Evolutionary conservation across 2,888 invertebrate species (phyloP).

Genomic region (Hetaerina titia): DNA sequence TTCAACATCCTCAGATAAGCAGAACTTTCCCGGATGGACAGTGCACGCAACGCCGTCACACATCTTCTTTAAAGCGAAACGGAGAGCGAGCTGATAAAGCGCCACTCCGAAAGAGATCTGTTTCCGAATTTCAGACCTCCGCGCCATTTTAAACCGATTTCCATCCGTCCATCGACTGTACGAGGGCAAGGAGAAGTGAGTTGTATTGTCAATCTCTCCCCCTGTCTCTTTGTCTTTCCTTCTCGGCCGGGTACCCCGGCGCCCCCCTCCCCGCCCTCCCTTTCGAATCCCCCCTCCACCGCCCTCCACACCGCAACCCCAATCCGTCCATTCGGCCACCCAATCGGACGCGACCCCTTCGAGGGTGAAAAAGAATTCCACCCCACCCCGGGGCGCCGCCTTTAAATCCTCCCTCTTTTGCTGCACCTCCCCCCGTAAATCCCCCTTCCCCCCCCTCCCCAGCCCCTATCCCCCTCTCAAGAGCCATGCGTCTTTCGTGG

Average conservation of each 20-base stretch:
- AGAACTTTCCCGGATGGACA: too few relatives aligned
- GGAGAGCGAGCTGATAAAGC: too few relatives aligned
- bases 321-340: not conserved
- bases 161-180: not conserved
- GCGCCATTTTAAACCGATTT: not conserved
- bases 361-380: not conserved
- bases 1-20: too few relatives aligned
- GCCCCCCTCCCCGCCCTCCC: not conserved
- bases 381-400: not conserved
- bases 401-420: not conserved
- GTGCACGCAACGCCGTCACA: too few relatives aligned
- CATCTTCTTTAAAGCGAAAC: too few relatives aligned
- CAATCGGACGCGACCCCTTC: not conserved
- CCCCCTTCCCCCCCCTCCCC: not conserved
- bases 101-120: too few relatives aligned
- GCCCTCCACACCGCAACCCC: not conserved
- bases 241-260: too few relatives aligned
- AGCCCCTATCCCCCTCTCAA: not conserved
- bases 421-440: not conserved
- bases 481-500: not conserved
- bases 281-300: not conserved
- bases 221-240: not conserved
- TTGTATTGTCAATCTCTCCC: not conserved
- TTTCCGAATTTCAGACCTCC: too few relatives aligned
- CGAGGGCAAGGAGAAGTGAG: not conserved